Base-by-base conservation (phyloP, 2,113 vertebrate genomes). In the Neofelis nebulosa region DNA sequence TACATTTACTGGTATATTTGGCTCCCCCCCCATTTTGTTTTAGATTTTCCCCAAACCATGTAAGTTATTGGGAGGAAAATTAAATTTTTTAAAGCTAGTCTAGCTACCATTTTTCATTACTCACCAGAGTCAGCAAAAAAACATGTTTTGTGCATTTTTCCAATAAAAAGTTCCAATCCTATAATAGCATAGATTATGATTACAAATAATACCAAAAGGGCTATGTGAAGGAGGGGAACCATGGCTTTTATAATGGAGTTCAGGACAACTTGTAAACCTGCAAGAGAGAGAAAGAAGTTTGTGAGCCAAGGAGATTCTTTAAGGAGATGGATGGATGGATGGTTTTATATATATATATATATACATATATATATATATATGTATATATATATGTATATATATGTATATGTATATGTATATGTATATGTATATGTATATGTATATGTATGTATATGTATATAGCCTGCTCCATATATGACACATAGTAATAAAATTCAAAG, bases 201-300 rank as follows among this genome's bases (percentile, higher is more conserved):
- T 98, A 99, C 99, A 98, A 99, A 99, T 98, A 99, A 99, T 98
- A 99, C 99, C 99, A 99, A 99, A 98, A 99, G 99, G 98, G 99
- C 99, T 96, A 99, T 99, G 99, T 99, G 99, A 97, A 99, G 99
- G 93, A 99, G 99, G 98, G 99, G 99, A 84, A 99, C 99, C 99
- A 99, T 99, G 99, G 99, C 99, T 99, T 99, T 99, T 99, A 99
- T 99, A 98, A 99, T 99, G 99, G 99, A 99, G 99, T 99, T 99
- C 99, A 99, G 99, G 99, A 99, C 99, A 99, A 99, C 99, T 99
- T 99, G 99, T 99, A 99, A 99, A 99, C 99, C 99, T 99, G 93
- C 95, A 97, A 98, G 97, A 97, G 95, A 98, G 83, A 97, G 78
- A 97, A 97, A 97, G 63, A 7, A 96, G 63, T 11, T 73, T 66